Percentiles rank a stretch among this genome's conserved stretches.
Evolutionary conservation across 1,140 invertebrate genomes (phyloP).

Genomic region (Phymastichus coffea): DNA sequence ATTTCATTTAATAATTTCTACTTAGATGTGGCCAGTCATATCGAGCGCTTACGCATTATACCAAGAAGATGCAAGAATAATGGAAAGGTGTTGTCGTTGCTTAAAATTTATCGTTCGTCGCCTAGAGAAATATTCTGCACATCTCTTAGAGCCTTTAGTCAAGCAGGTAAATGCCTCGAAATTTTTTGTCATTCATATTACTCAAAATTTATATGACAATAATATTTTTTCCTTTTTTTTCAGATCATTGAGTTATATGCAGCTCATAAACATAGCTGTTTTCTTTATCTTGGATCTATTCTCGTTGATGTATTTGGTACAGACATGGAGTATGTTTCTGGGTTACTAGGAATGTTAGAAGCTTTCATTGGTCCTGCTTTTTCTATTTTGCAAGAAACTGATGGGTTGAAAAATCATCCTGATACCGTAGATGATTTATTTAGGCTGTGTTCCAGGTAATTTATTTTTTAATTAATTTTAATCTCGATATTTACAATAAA

Average conservation of each 20-base stretch:
- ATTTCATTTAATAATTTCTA: slow-evolving; percentile 37
- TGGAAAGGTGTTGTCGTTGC: slow-evolving; percentile 89
- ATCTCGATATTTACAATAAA: background rate
- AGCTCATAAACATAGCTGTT: slow-evolving; percentile 85
- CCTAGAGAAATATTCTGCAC: slow-evolving; percentile 74
- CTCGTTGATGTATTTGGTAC: slow-evolving; percentile 91
- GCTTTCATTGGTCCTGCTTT: slow-evolving; percentile 86
- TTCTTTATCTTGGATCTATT: slow-evolving; percentile 92
- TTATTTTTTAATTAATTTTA: background rate
- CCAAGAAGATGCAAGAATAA: slow-evolving; percentile 79
- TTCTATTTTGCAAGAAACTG: slow-evolving; percentile 70
- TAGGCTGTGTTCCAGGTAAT: slow-evolving; percentile 75
- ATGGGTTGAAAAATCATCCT: slow-evolving; percentile 86
- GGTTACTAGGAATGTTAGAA: slow-evolving; percentile 83
- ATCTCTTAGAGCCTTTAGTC: slow-evolving; percentile 78
- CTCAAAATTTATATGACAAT: background rate
- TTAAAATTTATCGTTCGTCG: slow-evolving; percentile 87
- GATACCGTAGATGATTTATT: slow-evolving; percentile 98
- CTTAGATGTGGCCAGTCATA: slow-evolving; percentile 77
- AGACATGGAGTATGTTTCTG: slow-evolving; percentile 68
- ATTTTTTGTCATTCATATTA: background rate
- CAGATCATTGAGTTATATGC: slow-evolving; percentile 85
- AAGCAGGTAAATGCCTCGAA: slow-evolving; percentile 62
- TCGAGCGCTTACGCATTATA: slow-evolving; percentile 76
- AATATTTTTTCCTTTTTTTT: slow-evolving; percentile 33